Evolutionary conservation across 2,113 vertebrate species (phyloP).

Genomic region (Drymodes brunneopygia): DNA sequence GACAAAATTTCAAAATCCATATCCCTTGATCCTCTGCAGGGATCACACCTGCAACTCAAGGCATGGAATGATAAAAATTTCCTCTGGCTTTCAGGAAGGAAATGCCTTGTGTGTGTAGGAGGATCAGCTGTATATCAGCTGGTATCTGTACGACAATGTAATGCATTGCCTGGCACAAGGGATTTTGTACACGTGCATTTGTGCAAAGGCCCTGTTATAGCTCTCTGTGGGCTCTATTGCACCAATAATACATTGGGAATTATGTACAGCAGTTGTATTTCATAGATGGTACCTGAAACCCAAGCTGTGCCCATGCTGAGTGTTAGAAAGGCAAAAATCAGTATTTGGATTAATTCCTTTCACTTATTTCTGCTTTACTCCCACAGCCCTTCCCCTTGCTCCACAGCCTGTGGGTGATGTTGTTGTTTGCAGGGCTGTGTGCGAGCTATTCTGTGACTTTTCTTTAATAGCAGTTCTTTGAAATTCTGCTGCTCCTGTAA

Average conservation of each 20-base stretch:
- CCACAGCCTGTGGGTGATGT: constrained; percentile 32
- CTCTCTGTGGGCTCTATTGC: background rate
- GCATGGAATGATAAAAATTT: background rate
- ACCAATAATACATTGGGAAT: background rate
- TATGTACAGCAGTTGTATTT: background rate
- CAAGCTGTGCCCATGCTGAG: background rate
- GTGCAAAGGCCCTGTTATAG: background rate
- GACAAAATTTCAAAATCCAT: background rate
- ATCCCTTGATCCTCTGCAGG: background rate
- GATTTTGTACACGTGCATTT: background rate
- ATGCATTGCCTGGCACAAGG: accelerated
- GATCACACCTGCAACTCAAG: background rate
- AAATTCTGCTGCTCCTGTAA: constrained; percentile 30
- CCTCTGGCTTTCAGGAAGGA: background rate
- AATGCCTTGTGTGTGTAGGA: background rate
- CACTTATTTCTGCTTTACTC: background rate
- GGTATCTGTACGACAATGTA: background rate
- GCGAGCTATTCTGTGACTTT: constrained; percentile 45
- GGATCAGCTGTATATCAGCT: background rate
- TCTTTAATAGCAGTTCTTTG: constrained; percentile 45
- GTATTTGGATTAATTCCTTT: background rate
- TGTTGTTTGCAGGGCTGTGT: constrained; percentile 38
- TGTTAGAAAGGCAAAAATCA: background rate
- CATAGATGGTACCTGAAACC: background rate
- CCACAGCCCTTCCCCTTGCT: background rate